A percentile compares a stretch with the other conserved stretches of the same genome.
phyloP scores from a whole-genome alignment of 1,140 invertebrate genomes.

The Drosophila littoralis region DNA sequence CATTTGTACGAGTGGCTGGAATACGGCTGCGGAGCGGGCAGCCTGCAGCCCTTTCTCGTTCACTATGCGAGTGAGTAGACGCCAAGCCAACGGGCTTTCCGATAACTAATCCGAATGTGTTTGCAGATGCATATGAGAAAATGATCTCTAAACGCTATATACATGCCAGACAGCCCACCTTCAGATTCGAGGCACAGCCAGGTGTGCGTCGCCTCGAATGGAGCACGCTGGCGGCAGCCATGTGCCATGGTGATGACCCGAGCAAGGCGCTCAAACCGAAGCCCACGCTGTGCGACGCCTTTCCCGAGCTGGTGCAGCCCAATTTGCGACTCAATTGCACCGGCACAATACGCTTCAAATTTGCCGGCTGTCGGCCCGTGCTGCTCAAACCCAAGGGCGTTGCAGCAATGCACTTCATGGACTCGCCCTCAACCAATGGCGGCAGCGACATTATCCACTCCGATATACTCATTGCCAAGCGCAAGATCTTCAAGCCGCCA shows the following conservation, averaged over 20 bases:
- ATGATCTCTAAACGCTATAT: slow-evolving; percentile 43
- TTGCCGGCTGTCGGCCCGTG: slow-evolving; percentile 75
- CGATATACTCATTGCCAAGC: slow-evolving; percentile 73
- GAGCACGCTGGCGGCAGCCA: slow-evolving; percentile 77
- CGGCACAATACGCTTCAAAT: slow-evolving; percentile 79
- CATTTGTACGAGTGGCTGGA: slow-evolving; percentile 82
- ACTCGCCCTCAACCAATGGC: slow-evolving; percentile 43
- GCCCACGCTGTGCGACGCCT: slow-evolving; percentile 59
- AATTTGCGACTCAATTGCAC: slow-evolving; percentile 72
- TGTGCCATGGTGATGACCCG: slow-evolving; percentile 82
- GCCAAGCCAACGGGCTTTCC: not conserved
- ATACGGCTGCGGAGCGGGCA: slow-evolving; percentile 66
- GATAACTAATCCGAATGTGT: not conserved
- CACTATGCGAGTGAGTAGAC: slow-evolving; percentile 61
- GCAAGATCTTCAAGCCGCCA: slow-evolving; percentile 78
- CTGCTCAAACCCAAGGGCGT: slow-evolving; percentile 66
- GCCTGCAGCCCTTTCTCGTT: slow-evolving; percentile 74
- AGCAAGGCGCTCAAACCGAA: slow-evolving; percentile 75
- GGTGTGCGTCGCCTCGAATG: slow-evolving; percentile 78
- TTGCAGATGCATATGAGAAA: slow-evolving; percentile 53
- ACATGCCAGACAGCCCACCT: slow-evolving; percentile 39
- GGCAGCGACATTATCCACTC: slow-evolving; percentile 46
- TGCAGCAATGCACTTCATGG: slow-evolving; percentile 20
- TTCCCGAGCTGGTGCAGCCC: slow-evolving; percentile 65
- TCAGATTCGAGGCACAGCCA: slow-evolving; percentile 58